Percentiles rank a stretch among this genome's conserved stretches.
These are phyloP conservation scores for Holcopasites calliopsidis DNA, from an alignment of 1,140 invertebrate species.

Conservation along the genomic window DNA sequence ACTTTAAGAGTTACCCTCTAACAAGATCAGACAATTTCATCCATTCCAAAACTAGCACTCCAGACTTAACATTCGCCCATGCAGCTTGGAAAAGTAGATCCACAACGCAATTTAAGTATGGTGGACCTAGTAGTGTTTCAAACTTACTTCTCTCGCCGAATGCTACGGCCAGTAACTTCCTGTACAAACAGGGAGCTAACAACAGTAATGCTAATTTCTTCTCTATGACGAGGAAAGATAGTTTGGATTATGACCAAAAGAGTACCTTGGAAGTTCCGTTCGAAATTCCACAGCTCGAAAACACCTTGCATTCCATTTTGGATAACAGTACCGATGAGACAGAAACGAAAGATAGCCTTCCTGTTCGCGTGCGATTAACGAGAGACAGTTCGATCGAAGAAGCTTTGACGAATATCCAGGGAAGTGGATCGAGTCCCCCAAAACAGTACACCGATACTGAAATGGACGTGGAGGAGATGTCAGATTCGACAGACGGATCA, in stretches of 20 bases:
- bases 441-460: not conserved
- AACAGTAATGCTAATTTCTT: conserved; percentile 70
- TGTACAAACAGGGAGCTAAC: conserved; percentile 63
- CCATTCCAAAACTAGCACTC: conserved; percentile 64
- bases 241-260: conserved; percentile 36
- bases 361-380: not conserved
- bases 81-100: conserved; percentile 40
- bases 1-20: conserved; percentile 58
- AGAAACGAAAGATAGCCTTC: not conserved
- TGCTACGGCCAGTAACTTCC: conserved; percentile 74
- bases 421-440: not conserved
- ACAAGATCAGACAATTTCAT: conserved; percentile 57
- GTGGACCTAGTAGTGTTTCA: conserved; percentile 42
- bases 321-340: conserved; percentile 43
- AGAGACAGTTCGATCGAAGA: not conserved
- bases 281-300: conserved; percentile 55
- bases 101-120: conserved; percentile 38
- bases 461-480: not conserved
- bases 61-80: conserved; percentile 60
- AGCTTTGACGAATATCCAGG: not conserved
- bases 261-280: no score
- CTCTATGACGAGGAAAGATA: conserved; percentile 48
- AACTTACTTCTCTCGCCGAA: conserved; percentile 63
- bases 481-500: conserved; percentile 8
- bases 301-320: conserved; percentile 64